These are phyloP conservation scores for Fabriciana adippe DNA, from an alignment of 2,888 invertebrate genomes.

Conservation along the genomic window DNA sequence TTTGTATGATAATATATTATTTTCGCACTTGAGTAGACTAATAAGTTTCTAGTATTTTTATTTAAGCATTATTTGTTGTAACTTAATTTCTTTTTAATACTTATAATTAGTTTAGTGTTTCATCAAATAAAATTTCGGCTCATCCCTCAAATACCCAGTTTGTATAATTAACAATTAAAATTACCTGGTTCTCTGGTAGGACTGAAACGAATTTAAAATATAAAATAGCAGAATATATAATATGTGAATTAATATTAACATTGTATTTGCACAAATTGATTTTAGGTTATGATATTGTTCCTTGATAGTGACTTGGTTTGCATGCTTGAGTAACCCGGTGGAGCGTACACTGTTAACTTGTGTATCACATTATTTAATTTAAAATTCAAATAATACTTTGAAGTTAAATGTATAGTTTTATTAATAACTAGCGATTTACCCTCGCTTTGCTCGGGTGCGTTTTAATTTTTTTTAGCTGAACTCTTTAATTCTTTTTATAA, in stretches of 20 bases:
- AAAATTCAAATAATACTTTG: neutral
- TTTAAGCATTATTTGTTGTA: neutral
- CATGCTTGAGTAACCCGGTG: conserved; percentile 18
- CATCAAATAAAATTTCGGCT: conserved; percentile 8
- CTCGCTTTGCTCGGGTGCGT: too few relatives aligned
- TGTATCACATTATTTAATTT: neutral
- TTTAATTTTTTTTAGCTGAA: too few relatives aligned
- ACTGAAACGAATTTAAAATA: conserved; percentile 31
- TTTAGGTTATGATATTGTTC: conserved; percentile 31
- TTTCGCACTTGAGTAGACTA: conserved; percentile 2
- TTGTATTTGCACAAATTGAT: conserved; percentile 39
- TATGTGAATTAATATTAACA: conserved; percentile 2
- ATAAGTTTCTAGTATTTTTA: conserved; percentile 7
- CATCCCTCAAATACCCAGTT: neutral
- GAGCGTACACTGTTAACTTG: conserved; percentile 16
- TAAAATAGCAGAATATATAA: conserved; percentile 6
- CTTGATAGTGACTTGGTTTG: conserved; percentile 28
- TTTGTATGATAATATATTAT: neutral
- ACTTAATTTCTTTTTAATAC: neutral
- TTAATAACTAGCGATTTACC: too few relatives aligned
- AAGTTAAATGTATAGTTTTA: neutral
- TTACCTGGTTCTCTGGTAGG: conserved; percentile 23
- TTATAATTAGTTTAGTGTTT: neutral
- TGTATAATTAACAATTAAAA: conserved; percentile 8
- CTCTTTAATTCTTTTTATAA: too few relatives aligned